A percentile compares a stretch with the other conserved stretches of the same genome.
Evolutionary conservation across 1,140 invertebrate genomes (phyloP).

Genomic region (Ostrea edulis): DNA sequence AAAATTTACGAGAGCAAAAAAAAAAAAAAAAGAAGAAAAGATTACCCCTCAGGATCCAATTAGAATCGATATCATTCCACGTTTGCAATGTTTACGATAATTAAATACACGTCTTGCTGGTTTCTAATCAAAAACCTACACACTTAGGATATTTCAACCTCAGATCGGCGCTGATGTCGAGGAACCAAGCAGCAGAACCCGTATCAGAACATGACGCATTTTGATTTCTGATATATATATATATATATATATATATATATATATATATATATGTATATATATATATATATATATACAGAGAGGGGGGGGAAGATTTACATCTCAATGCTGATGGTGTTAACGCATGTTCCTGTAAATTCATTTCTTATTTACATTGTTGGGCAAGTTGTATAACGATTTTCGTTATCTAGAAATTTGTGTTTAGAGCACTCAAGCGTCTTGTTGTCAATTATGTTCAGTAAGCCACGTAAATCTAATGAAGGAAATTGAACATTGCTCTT

Average conservation of each 20-base stretch:
- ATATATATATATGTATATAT: not conserved
- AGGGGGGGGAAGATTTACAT: no score
- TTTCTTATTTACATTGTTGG: no score
- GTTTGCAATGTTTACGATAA: not conserved
- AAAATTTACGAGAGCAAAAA: not conserved
- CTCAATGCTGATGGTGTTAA: not conserved
- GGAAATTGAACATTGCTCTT: no score
- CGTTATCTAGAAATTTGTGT: no score
- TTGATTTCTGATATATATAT: not conserved
- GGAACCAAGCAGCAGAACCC: not conserved
- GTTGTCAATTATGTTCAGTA: no score
- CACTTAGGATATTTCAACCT: not conserved
- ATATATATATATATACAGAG: not conserved
- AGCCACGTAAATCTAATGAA: no score
- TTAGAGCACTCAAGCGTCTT: no score
- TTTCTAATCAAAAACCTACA: slow-evolving; percentile 20
- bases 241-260: not conserved
- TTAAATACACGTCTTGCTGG: not conserved
- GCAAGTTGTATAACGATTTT: no score
- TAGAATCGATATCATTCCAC: not conserved
- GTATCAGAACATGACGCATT: not conserved
- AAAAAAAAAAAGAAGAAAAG: not conserved
- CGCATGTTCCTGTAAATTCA: no score
- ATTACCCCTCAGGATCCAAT: not conserved
- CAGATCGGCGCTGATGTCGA: not conserved